Conservation (phyloP, 2,888 invertebrate species). For the Eurytoma adleriae region DNA sequence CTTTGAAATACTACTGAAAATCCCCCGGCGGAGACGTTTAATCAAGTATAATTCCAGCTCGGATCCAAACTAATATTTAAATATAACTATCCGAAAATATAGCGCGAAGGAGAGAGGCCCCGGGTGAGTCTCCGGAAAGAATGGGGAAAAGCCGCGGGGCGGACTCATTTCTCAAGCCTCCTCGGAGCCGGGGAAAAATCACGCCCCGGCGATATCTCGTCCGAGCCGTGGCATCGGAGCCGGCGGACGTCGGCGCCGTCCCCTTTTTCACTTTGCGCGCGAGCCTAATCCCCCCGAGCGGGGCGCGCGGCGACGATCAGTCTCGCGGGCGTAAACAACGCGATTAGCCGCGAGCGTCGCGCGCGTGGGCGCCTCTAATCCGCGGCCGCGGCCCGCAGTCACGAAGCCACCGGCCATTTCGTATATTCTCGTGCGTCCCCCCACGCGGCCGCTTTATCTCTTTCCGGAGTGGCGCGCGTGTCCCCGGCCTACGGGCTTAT, state of each 20-base stretch:
- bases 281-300: neutral
- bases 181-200: slow-evolving; percentile 1
- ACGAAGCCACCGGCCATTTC: slow-evolving; percentile 60
- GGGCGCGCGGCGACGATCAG: slow-evolving; percentile 60
- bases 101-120: neutral
- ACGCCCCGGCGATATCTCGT: neutral
- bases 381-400: slow-evolving; percentile 59
- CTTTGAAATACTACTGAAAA: too few relatives aligned
- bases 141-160: slow-evolving; percentile 16
- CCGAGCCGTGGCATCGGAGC: neutral
- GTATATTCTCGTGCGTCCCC: neutral
- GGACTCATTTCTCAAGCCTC: neutral
- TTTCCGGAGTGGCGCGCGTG: neutral
- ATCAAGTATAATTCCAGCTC: neutral
- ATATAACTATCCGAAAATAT: neutral
- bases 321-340: slow-evolving; percentile 63
- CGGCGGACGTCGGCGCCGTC: neutral
- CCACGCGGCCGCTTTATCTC: slow-evolving; percentile 7
- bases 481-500: slow-evolving; percentile 13
- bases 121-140: slow-evolving; percentile 6
- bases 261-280: slow-evolving; percentile 1
- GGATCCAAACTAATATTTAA: slow-evolving; percentile 28
- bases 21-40: too few relatives aligned
- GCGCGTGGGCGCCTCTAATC: slow-evolving; percentile 65
- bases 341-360: slow-evolving; percentile 64